phyloP scores from a whole-genome alignment of 92 coral and sea anemone species.

The Heteractis magnifica region DNA sequence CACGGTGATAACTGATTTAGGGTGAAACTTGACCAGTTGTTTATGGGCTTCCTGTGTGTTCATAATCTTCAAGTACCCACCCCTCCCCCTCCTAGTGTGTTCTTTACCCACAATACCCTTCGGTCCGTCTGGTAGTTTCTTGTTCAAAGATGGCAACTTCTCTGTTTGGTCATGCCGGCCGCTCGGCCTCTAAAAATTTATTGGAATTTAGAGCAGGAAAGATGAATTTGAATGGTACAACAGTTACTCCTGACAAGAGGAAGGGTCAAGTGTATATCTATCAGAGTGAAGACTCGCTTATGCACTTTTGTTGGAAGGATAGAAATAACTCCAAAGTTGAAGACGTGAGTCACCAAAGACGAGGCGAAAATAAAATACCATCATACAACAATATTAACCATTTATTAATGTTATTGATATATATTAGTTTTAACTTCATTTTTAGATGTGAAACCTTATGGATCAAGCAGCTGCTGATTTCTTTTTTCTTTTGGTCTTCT shows the following conservation, averaged over 20 bases:
- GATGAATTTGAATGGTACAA: conserved; percentile 84
- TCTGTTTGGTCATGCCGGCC: conserved; percentile 76
- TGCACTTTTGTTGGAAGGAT: conserved; percentile 99
- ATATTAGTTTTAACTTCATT: not conserved
- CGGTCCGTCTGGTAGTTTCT: not conserved
- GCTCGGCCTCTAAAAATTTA: conserved; percentile 86
- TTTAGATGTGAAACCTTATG: not conserved
- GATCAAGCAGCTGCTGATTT: not conserved
- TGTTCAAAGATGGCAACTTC: conserved; percentile 82
- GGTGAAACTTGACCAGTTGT: too few relatives aligned
- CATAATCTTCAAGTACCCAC: not conserved
- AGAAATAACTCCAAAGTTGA: conserved; percentile 85
- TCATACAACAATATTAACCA: not conserved
- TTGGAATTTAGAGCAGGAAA: conserved; percentile 98
- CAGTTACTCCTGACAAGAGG: conserved; percentile 99
- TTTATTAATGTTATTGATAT: not conserved
- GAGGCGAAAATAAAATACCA: conserved; percentile 3
- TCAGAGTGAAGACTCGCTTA: conserved; percentile 94
- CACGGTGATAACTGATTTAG: too few relatives aligned
- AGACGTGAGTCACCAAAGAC: conserved; percentile 69
- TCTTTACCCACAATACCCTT: conserved; percentile 13
- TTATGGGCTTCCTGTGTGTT: conserved; percentile 26
- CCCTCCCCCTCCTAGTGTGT: conserved; percentile 1
- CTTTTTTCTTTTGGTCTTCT: not conserved
- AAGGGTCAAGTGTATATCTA: conserved; percentile 91